These are phyloP conservation scores for Willowsia nigromaculata DNA, from an alignment of 2,888 invertebrate genomes.

Conservation along the genomic window DNA sequence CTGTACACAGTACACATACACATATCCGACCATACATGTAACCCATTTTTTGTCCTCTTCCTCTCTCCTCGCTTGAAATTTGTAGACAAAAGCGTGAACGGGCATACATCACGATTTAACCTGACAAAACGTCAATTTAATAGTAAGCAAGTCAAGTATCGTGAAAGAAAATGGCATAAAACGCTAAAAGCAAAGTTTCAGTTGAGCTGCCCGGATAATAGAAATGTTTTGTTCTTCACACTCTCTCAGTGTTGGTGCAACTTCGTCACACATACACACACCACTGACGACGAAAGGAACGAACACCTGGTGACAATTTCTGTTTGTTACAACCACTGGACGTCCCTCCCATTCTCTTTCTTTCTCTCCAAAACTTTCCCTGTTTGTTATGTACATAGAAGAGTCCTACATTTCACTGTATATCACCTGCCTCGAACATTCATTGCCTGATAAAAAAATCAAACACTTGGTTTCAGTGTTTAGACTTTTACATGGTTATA, in stretches of 20 bases:
- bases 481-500: neutral
- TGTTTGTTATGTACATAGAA: slow-evolving; percentile 12
- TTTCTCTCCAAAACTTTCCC: neutral
- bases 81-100: slow-evolving; percentile 53
- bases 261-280: neutral
- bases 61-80: slow-evolving; percentile 37
- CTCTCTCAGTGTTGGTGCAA: neutral
- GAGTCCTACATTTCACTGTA: neutral
- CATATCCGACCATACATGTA: neutral
- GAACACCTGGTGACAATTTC: slow-evolving; percentile 68
- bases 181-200: slow-evolving; percentile 64
- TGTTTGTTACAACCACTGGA: slow-evolving; percentile 23
- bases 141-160: slow-evolving; percentile 55
- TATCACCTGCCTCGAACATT: neutral
- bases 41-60: neutral
- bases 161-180: slow-evolving; percentile 28
- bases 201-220: slow-evolving; percentile 2
- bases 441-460: slow-evolving; percentile 16
- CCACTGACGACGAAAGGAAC: neutral
- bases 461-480: slow-evolving; percentile 8
- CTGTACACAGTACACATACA: neutral
- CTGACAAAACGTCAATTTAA: slow-evolving; percentile 70
- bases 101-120: slow-evolving; percentile 66
- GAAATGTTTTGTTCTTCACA: slow-evolving; percentile 22
- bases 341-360: neutral